These are phyloP conservation scores for Drosophila prolongata DNA, from an alignment of 2,888 invertebrate genomes.

Conservation along the genomic window DNA sequence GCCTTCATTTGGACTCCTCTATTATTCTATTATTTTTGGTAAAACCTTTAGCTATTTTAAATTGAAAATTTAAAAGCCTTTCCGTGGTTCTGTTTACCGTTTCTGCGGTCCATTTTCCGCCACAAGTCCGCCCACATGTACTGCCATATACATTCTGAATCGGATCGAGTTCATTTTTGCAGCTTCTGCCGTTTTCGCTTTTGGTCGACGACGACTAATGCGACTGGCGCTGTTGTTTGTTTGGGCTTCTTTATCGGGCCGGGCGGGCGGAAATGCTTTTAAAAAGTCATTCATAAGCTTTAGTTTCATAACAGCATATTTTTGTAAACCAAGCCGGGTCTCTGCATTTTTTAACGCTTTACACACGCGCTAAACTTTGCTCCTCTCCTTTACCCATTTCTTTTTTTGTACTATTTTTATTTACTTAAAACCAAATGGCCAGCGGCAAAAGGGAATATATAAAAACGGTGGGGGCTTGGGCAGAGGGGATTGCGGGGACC, in stretches of 20 bases:
- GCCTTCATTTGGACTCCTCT: conserved; percentile 14
- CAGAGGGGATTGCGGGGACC: conserved; percentile 7
- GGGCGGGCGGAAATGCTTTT: conserved; percentile 61
- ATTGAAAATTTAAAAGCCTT: conserved; percentile 44
- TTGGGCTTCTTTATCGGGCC: conserved; percentile 39
- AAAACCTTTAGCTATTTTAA: conserved; percentile 31
- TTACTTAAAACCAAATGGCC: conserved; percentile 60
- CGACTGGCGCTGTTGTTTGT: conserved; percentile 53
- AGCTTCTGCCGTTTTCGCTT: conserved; percentile 29
- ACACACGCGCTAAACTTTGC: conserved; percentile 24
- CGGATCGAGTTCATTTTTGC: conserved; percentile 36
- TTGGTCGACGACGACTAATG: conserved; percentile 51
- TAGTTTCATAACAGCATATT: conserved; percentile 61
- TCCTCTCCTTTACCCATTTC: background rate
- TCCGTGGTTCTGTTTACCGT: conserved; percentile 14
- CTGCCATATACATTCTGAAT: conserved; percentile 14
- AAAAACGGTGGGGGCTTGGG: conserved; percentile 33
- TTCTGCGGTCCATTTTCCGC: conserved; percentile 17
- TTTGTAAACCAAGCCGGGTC: conserved; percentile 53
- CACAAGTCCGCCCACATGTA: background rate
- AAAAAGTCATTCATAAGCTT: conserved; percentile 70
- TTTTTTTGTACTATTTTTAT: conserved; percentile 40
- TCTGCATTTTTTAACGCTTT: conserved; percentile 51
- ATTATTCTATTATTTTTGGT: conserved; percentile 27
- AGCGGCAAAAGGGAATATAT: conserved; percentile 56